Conservation (phyloP, 2,797 vertebrate genomes). For the Anisognathus igniventris region DNA sequence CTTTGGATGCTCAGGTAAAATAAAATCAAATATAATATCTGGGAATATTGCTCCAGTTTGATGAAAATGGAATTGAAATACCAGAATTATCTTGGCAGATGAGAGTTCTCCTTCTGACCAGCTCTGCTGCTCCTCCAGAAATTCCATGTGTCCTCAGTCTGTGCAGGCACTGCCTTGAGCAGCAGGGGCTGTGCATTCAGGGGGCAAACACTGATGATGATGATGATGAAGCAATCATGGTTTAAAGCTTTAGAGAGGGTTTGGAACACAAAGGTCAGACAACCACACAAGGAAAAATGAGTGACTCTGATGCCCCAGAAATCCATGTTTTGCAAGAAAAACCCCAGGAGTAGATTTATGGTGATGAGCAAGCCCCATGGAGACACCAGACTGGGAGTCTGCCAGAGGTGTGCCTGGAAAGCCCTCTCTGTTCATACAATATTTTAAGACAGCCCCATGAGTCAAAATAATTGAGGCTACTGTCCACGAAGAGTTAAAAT, state of each 20-base stretch:
- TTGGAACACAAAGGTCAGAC: not conserved
- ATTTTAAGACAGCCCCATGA: not conserved
- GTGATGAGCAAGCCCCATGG: not conserved
- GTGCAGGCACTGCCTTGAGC: not conserved
- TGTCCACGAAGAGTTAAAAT: not conserved
- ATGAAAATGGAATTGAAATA: not conserved
- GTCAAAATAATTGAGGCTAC: not conserved
- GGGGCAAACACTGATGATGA: rapidly evolving
- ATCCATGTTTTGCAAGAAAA: not conserved
- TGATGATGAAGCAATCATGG: not conserved
- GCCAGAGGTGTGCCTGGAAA: not conserved
- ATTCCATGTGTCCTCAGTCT: not conserved
- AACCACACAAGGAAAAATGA: not conserved
- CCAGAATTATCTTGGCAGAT: not conserved
- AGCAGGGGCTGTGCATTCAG: not conserved
- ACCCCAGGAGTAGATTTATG: not conserved
- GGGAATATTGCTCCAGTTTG: not conserved
- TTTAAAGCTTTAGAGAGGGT: not conserved
- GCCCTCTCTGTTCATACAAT: not conserved
- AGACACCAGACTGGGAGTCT: not conserved
- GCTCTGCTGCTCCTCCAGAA: not conserved
- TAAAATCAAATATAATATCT: not conserved
- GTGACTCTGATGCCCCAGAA: not conserved
- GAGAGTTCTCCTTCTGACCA: rapidly evolving
- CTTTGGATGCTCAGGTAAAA: not conserved